Base-by-base conservation (phyloP, 2,888 invertebrate species). In the Chouioia cunea region DNA sequence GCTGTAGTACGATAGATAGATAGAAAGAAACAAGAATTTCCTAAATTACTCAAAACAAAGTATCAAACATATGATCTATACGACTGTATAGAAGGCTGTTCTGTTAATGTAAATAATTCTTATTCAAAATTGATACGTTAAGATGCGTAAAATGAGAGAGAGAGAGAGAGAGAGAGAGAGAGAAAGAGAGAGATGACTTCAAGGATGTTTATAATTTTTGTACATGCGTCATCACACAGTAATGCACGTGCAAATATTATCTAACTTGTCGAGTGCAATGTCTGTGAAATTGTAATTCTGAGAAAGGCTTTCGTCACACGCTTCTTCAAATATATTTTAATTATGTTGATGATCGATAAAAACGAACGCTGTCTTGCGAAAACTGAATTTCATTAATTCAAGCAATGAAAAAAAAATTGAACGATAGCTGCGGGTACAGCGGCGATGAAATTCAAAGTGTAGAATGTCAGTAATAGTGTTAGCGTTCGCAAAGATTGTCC, bases 371-470 rank as follows among this genome's bases (percentile, higher is more conserved):
- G 18, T 2, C 20, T 20, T 71, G 65, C 4, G 6, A 18, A 48
- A 15, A 22, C n/a, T 10, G 12, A 18, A 18, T 18, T 27, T 27
- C 46, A 48, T 27, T 44, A 46, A 60, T 44, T 27, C 50, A 16
- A 65, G 20, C 20, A 4, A 10, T 36, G 60, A 44, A 54, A 22
- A 2, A 18, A 14, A 10, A n/a, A 56, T 10, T n/a, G n/a, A 50
- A 36, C 22, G 22, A 27, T 65, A 68, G 71, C 71, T 72, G 72
- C 72, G 14, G 72, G 68, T 69, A 68, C 65, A 68, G 72, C 68
- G 65, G 68, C 65, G 15, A 65, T 48, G 53, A 16, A 27, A 2
- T 52, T 57, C 53, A 58, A 36, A 2, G 20, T 52, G 47, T 56
- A 46, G 15, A 16, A 46, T 58, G 59, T 62, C 65, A 16, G 66